phyloP scores from a whole-genome alignment of 2,113 vertebrate species.

The Oxygymnocypris stewartii region DNA sequence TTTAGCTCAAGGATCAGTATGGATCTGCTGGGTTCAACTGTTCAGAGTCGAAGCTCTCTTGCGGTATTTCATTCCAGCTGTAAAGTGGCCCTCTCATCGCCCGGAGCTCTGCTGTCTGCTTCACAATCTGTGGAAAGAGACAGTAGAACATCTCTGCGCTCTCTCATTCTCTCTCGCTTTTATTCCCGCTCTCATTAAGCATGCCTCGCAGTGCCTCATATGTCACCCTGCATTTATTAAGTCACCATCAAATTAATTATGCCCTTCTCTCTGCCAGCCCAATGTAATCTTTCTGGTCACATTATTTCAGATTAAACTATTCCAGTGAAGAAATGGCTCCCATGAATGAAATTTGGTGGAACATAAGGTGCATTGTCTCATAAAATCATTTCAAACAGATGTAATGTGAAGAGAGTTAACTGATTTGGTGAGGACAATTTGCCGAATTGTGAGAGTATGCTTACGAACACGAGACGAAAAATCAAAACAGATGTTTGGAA shows the following conservation, averaged over 20 bases:
- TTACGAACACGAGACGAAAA: not conserved
- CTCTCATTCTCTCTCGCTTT: constrained; percentile 32
- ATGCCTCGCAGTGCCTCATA: constrained; percentile 49
- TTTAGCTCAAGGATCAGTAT: constrained; percentile 33
- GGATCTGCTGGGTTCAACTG: constrained; percentile 43
- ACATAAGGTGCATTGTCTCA: constrained; percentile 38
- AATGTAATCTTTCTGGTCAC: constrained; percentile 49
- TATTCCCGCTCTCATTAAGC: constrained; percentile 39
- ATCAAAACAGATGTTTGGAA: constrained; percentile 24
- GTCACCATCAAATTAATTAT: constrained; percentile 52
- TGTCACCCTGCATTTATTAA: constrained; percentile 55
- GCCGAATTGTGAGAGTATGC: constrained; percentile 14
- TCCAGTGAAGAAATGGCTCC: constrained; percentile 44
- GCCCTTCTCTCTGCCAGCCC: constrained; percentile 39
- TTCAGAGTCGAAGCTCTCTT: constrained; percentile 37
- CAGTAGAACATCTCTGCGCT: constrained; percentile 35
- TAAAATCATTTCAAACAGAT: constrained; percentile 40
- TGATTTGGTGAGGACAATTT: constrained; percentile 44
- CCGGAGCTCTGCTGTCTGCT: constrained; percentile 44
- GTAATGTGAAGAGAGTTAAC: constrained; percentile 41
- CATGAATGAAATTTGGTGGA: constrained; percentile 40
- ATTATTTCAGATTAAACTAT: constrained; percentile 44
- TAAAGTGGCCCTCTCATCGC: constrained; percentile 46
- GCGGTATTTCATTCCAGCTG: constrained; percentile 45
- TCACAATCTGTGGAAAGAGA: constrained; percentile 47